A percentile compares a stretch with the other conserved stretches of the same genome.
phyloP scores from a whole-genome alignment of 2,797 vertebrate genomes.

The Garrulus glandarius region DNA sequence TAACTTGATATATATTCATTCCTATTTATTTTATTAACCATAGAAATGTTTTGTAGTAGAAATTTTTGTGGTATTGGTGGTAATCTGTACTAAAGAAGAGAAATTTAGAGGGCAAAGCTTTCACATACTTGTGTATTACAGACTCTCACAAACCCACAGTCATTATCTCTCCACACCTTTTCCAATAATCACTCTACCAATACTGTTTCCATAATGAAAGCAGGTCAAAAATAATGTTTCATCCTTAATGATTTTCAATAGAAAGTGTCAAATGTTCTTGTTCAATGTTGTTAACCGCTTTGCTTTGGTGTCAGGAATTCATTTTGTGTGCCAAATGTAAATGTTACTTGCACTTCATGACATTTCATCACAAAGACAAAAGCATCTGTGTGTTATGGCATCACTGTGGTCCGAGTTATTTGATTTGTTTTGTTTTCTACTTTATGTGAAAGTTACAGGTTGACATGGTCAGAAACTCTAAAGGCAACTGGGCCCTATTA shows the following conservation, averaged over 20 bases:
- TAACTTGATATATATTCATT: not conserved
- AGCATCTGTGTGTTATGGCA: not conserved
- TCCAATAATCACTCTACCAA: not conserved
- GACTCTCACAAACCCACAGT: not conserved
- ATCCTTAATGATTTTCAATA: not conserved
- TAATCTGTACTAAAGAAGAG: not conserved
- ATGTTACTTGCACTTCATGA: not conserved
- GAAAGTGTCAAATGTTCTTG: not conserved
- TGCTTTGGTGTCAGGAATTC: not conserved
- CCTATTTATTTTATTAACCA: not conserved
- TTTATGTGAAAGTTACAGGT: conserved; percentile 84
- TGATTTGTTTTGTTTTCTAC: conserved; percentile 39
- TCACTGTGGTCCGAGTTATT: not conserved
- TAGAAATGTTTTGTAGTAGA: not conserved
- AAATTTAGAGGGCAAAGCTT: not conserved
- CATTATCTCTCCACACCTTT: not conserved
- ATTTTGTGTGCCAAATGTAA: not conserved
- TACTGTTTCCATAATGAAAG: not conserved
- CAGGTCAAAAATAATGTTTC: not conserved
- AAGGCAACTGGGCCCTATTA: not conserved
- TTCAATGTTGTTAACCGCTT: not conserved
- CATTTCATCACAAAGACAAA: not conserved
- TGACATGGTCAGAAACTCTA: conserved; percentile 77
- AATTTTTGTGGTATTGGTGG: not conserved
- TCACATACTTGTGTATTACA: not conserved